phyloP scores from a whole-genome alignment of 64 coral and sea anemone genomes.

The Actinia tenebrosa region DNA sequence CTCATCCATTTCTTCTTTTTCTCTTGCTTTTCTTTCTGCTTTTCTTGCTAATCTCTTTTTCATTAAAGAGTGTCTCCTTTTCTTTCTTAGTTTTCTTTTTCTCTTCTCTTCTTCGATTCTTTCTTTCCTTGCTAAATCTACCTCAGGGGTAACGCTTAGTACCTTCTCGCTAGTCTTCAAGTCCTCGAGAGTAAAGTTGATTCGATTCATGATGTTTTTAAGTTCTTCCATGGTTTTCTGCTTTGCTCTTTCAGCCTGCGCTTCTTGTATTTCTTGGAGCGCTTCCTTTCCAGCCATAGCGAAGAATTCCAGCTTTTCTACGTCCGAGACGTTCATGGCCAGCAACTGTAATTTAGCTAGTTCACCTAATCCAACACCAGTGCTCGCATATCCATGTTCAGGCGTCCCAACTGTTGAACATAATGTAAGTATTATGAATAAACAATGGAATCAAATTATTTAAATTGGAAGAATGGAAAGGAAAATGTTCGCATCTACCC shows the following conservation, averaged over 20 bases:
- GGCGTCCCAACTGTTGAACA: neutral
- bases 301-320: neutral
- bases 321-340: neutral
- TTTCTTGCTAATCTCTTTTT: neutral
- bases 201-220: neutral
- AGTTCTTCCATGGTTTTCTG: conserved; percentile 29
- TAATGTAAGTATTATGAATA: neutral
- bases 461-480: too few species aligned
- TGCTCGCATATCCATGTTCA: neutral
- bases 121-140: neutral
- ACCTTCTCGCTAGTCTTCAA: neutral
- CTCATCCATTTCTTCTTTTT: neutral
- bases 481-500: too few species aligned
- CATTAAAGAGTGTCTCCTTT: neutral
- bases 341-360: neutral
- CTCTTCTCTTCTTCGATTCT: conserved; percentile 1
- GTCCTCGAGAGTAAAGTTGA: conserved; percentile 1
- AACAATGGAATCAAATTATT: neutral
- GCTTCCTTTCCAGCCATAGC: conserved; percentile 27
- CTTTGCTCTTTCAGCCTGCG: neutral
- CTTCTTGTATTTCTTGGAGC: conserved; percentile 24
- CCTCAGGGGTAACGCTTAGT: conserved; percentile 13
- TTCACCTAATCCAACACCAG: conserved; percentile 4
- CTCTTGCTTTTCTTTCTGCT: neutral
- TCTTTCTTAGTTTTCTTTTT: neutral